Evolutionary conservation across 1,140 invertebrate species (phyloP).

Genomic region (Colletes latitarsis): DNA sequence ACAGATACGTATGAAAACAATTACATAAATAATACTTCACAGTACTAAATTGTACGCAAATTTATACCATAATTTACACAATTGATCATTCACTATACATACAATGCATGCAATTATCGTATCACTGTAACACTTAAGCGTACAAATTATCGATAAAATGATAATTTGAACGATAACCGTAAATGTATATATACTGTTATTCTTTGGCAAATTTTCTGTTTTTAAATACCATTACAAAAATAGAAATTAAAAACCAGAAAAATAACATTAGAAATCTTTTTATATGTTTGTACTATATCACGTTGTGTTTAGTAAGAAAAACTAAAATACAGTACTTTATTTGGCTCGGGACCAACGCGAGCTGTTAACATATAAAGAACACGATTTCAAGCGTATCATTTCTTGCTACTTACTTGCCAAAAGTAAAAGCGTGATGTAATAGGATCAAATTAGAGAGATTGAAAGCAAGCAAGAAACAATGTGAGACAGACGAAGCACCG

Average conservation of each 20-base stretch:
- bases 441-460: too few species aligned
- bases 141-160: not conserved
- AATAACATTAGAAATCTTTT: not conserved
- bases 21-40: not conserved
- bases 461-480: too few species aligned
- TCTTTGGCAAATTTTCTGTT: constrained; percentile 11
- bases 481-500: too few species aligned
- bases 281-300: constrained; percentile 25
- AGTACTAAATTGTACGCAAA: not conserved
- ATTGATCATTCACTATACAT: not conserved
- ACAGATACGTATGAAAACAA: not conserved
- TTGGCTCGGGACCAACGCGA: too few species aligned
- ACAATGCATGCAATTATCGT: not conserved
- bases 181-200: not conserved
- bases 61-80: not conserved
- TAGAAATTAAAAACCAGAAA: not conserved
- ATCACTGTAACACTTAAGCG: not conserved
- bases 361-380: too few species aligned
- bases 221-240: constrained; percentile 22
- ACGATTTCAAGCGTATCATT: too few species aligned
- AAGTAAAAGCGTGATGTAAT: too few species aligned
- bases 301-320: not conserved
- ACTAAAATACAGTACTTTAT: too few species aligned
- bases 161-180: not conserved
- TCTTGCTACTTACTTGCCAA: too few species aligned